These are phyloP conservation scores for Australoheros scitulus DNA, from an alignment of 2,113 vertebrate genomes.

Conservation along the genomic window DNA sequence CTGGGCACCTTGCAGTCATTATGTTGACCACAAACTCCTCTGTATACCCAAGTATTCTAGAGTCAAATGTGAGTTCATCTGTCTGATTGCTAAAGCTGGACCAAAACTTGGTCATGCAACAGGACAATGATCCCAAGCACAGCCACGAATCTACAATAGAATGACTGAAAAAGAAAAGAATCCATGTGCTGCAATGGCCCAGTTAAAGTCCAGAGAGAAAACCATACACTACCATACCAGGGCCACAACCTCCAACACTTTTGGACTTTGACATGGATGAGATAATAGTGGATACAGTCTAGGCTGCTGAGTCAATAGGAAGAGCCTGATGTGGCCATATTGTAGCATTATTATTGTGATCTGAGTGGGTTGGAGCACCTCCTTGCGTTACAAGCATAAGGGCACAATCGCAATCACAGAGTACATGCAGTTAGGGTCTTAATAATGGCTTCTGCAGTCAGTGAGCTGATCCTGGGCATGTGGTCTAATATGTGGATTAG, in stretches of 20 bases:
- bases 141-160: background rate
- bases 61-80: background rate
- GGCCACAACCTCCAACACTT: no score
- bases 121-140: background rate
- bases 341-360: background rate
- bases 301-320: background rate
- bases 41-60: no score
- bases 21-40: no score
- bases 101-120: background rate
- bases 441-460: conserved; percentile 45
- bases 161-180: background rate
- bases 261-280: background rate
- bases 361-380: background rate
- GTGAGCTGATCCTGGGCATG: conserved; percentile 39
- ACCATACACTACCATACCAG: background rate
- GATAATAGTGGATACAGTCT: background rate
- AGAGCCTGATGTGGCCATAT: background rate
- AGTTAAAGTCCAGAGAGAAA: background rate
- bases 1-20: no score
- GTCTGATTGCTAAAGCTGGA: background rate
- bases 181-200: no score
- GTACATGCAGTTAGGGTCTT: conserved; percentile 24
- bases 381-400: background rate
- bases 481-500: conserved; percentile 62
- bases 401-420: background rate